Percentiles rank a stretch among this genome's conserved stretches.
phyloP scores from a whole-genome alignment of 2,113 vertebrate species.

The Australoheros scitulus region DNA sequence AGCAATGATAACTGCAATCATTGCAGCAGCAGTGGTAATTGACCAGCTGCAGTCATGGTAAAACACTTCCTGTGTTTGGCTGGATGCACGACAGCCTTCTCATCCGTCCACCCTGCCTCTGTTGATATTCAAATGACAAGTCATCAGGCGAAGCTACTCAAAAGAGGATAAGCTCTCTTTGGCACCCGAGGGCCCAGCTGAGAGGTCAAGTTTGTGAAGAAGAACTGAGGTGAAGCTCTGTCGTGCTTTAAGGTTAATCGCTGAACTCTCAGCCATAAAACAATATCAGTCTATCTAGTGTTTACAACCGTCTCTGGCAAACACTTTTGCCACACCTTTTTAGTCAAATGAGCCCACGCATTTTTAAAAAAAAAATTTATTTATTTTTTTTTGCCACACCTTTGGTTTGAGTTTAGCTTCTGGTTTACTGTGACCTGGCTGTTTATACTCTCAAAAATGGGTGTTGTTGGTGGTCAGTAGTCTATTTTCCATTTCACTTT shows the following conservation, averaged over 20 bases:
- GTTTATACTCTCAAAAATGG: conserved; percentile 4
- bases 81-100: conserved; percentile 33
- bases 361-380: background rate
- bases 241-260: conserved; percentile 65
- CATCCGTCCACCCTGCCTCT: background rate
- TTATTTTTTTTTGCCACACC: conserved; percentile 1
- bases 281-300: background rate
- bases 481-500: background rate
- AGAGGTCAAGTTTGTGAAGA: conserved; percentile 50
- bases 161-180: conserved; percentile 38
- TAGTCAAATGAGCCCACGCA: background rate
- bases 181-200: conserved; percentile 39
- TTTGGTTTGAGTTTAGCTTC: background rate
- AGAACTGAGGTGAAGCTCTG: conserved; percentile 43
- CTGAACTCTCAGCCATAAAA: conserved; percentile 4
- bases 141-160: conserved; percentile 47
- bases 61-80: conserved; percentile 66
- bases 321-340: conserved; percentile 32
- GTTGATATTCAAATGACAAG: conserved; percentile 68
- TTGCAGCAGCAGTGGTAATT: conserved; percentile 67
- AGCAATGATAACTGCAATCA: conserved; percentile 68
- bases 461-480: background rate
- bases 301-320: conserved; percentile 5
- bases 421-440: conserved; percentile 7
- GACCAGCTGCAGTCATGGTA: conserved; percentile 67